Base-by-base conservation (phyloP, 2,797 vertebrate species). In the Crocodylus rhombifer region DNA sequence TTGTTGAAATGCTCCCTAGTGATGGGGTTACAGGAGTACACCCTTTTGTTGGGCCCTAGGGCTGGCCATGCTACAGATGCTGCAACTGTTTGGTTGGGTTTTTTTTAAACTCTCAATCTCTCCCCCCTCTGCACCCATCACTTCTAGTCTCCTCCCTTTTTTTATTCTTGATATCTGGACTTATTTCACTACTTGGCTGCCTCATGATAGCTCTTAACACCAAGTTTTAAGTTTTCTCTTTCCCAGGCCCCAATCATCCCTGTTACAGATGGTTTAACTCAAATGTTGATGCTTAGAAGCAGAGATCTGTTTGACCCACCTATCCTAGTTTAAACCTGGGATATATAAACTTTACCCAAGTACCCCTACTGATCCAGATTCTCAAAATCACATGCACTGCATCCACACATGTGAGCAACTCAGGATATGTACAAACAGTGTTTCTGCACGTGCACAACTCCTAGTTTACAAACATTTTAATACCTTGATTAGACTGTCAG, bases 81-180 rank as follows among this genome's bases (percentile, higher is more conserved):
- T 20, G 14, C 67, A 18, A 36, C 65, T 20, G n/a, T 51, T 51
- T 42, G 42, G 6, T 7, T 42, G 33, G 33, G 42, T 42, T 51
- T 51, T 9, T 51, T 33, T 69, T 69, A 36, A 65, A 65, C n/a
- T 65, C 64, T 65, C 11, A 17, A 18, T 65, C 30, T 17, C 16
- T 17, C 28, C 62, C 6, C 62, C 63, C 1, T 28, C 42, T 51
- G 42, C 42, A 51, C 14, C 14, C n/a, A 3, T 60, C 69, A 90
- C 79, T 82, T 92, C 23, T 64, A 1, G 3, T 0, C 1, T 51
- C 42, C 42, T 10, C 6, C 1, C 0, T 7, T 62, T 88, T 14
- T 64, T 7, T 25, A 71, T 15, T 77, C 55, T 63, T 0, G 51
- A 33, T 62, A 56, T 25, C 78, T 51, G 33, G 42, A 77, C 21